Conservation (phyloP, 2,888 invertebrate genomes). For the Aromia moschata region DNA sequence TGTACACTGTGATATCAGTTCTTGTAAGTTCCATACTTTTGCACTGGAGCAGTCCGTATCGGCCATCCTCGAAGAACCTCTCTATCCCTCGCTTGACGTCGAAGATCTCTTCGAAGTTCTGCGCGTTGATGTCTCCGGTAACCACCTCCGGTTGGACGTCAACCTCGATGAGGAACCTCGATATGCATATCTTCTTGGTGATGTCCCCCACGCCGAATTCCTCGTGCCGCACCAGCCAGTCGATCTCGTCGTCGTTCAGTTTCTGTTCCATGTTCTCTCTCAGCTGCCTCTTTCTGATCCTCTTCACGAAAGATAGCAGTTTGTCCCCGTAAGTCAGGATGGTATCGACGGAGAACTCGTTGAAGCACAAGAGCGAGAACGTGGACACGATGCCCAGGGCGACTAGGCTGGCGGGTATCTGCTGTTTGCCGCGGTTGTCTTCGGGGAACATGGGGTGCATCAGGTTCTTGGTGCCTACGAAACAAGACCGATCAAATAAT, state of each 20-base stretch:
- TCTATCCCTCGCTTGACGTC: slow-evolving; percentile 57
- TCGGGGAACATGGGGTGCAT: slow-evolving; percentile 53
- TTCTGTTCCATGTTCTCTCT: slow-evolving; percentile 26
- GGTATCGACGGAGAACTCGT: slow-evolving; percentile 67
- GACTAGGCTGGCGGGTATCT: slow-evolving; percentile 67
- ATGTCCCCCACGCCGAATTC: slow-evolving; percentile 52
- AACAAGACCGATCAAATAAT: no score
- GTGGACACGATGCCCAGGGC: slow-evolving; percentile 69
- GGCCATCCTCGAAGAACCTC: slow-evolving; percentile 57
- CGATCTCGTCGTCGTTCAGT: slow-evolving; percentile 53
- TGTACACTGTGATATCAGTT: no score
- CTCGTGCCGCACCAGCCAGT: slow-evolving; percentile 47
- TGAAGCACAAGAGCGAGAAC: slow-evolving; percentile 69
- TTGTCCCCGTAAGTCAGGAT: slow-evolving; percentile 72
- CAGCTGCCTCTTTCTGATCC: slow-evolving; percentile 44
- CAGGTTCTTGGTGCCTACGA: slow-evolving; percentile 51
- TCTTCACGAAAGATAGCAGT: slow-evolving; percentile 66
- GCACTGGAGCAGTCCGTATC: slow-evolving; percentile 58
- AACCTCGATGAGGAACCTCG: slow-evolving; percentile 56
- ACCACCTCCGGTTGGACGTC: slow-evolving; percentile 55
- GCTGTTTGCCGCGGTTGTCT: slow-evolving; percentile 62
- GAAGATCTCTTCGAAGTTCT: slow-evolving; percentile 49
- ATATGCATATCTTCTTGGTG: slow-evolving; percentile 55
- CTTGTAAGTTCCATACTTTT: slow-evolving; percentile 53
- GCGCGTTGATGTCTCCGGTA: slow-evolving; percentile 56